Evolutionary conservation across 2,888 invertebrate genomes (phyloP), one percentile per base, ranked within the genome.

Genomic region (Gasteruption jaculator): DNA sequence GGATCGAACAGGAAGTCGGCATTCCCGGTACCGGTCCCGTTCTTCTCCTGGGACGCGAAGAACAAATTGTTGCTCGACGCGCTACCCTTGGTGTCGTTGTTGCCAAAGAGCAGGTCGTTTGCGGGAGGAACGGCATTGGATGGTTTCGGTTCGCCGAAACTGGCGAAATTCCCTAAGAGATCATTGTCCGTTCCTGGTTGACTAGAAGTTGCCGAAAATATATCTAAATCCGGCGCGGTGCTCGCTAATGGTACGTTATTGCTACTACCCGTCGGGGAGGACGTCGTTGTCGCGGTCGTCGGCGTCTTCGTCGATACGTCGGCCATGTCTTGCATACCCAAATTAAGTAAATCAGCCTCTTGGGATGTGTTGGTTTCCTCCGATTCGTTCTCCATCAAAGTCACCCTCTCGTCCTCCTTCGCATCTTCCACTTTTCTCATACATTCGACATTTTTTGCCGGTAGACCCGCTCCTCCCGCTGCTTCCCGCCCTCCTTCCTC

Each of bases 321-420:
- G 4, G 35, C 39, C 12, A 47, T 43, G 2, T 51, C 53, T 3
- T 61, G 46, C 43, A 52, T 53, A 20, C 68, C 71, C 4, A 71
- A 57, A 42, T 72, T 71, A 20, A 72, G 49, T 21, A 72, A 46
- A 54, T 71, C 71, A 3, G 71, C 71, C 41, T 71, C 71, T 15
- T 55, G 55, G 21, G 63, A 57, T 12, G 44, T 41, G 25, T 10
- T 30, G 1, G 48, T 46, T 7, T 49, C 45, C 6, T 45, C 49
- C 3, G 25, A 24, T 33, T 41, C 27, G 15, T 38, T 29, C 15
- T 46, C 31, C 11, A 6, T 21, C n/a, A 21, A 7, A 4, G 20
- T 31, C 15, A 24, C 31, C n/a, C n/a, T n/a, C 16, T 52, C 50
- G n/a, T 53, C 42, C 8, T 47, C 48, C 1, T 39, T 27, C 36